These are phyloP conservation scores for Saturnia pavonia DNA, from an alignment of 2,888 invertebrate species.

Conservation along the genomic window DNA sequence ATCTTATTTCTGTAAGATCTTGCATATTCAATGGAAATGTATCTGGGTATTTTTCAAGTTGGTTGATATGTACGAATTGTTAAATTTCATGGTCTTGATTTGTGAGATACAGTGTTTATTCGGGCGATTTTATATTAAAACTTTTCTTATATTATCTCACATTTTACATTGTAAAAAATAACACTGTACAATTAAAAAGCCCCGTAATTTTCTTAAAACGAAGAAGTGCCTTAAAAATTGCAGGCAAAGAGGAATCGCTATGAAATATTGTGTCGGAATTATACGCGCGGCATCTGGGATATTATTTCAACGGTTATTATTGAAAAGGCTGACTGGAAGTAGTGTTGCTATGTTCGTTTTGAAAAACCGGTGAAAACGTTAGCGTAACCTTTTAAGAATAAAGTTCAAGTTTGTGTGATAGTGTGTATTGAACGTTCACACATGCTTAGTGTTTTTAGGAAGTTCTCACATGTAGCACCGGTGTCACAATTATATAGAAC, in stretches of 20 bases:
- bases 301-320: slow-evolving; percentile 27
- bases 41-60: too few relatives aligned
- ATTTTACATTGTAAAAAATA: not conserved
- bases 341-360: not conserved
- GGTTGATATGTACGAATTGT: too few relatives aligned
- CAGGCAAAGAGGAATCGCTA: slow-evolving; percentile 9
- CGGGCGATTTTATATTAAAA: not conserved
- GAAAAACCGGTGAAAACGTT: not conserved
- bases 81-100: too few relatives aligned
- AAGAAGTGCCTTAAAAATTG: slow-evolving; percentile 18
- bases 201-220: slow-evolving; percentile 18
- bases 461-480: not conserved
- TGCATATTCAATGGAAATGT: too few relatives aligned
- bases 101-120: too few relatives aligned
- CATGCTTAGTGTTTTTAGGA: not conserved
- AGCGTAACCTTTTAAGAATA: too few relatives aligned
- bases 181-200: not conserved
- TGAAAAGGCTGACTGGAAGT: slow-evolving; percentile 6
- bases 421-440: too few relatives aligned
- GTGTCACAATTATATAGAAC: too few relatives aligned
- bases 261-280: slow-evolving; percentile 29
- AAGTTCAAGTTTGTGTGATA: too few relatives aligned
- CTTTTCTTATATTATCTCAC: not conserved
- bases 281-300: slow-evolving; percentile 21
- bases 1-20: too few relatives aligned